Percentiles rank a stretch among this genome's conserved stretches.
Evolutionary conservation across 2,888 invertebrate genomes (phyloP).

Genomic region (Lacanobia wlatinum): DNA sequence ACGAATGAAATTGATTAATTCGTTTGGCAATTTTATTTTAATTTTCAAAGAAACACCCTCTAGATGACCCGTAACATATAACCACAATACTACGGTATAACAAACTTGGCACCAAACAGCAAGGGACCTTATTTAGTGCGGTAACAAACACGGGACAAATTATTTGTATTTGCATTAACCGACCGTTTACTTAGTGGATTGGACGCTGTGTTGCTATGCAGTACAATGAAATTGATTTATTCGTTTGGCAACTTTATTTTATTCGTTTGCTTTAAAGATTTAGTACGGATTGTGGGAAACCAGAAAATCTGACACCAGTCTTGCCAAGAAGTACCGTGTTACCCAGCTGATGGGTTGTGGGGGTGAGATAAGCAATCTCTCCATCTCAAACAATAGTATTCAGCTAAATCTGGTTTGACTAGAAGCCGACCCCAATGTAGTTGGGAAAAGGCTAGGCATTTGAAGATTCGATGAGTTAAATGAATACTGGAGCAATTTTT

Average conservation of each 20-base stretch:
- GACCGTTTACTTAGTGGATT: constrained; percentile 61
- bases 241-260: constrained; percentile 41
- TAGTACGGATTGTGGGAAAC: too few relatives aligned
- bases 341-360: too few relatives aligned
- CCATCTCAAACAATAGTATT: too few relatives aligned
- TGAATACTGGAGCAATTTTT: background rate
- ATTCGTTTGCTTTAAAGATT: too few relatives aligned
- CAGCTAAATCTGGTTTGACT: too few relatives aligned
- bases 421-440: background rate
- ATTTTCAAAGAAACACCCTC: background rate
- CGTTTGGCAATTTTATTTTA: constrained; percentile 38
- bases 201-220: constrained; percentile 38
- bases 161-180: constrained; percentile 56
- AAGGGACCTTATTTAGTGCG: constrained; percentile 36
- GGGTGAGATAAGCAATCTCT: too few relatives aligned
- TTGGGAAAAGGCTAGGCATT: too few relatives aligned
- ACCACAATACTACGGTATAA: too few relatives aligned
- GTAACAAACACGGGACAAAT: constrained; percentile 41
- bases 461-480: background rate
- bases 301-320: too few relatives aligned
- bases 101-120: constrained; percentile 33
- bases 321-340: too few relatives aligned
- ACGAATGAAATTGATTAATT: constrained; percentile 49
- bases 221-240: constrained; percentile 47
- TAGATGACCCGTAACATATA: background rate